Evolutionary conservation across 2,797 vertebrate species (phyloP), one percentile per base, ranked within the genome.

Genomic region (Echeneis naucrates): DNA sequence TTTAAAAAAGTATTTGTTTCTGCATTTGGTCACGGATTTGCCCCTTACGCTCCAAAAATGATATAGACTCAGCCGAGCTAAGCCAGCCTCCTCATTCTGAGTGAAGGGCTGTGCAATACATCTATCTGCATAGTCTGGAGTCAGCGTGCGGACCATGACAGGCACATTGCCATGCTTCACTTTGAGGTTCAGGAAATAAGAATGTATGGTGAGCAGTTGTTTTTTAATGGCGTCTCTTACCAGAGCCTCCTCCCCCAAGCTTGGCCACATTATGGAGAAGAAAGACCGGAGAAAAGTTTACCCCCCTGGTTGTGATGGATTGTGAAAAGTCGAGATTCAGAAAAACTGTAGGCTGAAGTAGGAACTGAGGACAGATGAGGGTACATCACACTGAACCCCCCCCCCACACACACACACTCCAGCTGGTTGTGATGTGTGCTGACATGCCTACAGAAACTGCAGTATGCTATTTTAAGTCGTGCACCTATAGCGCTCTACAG

Each of bases 391-490:
- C 17, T 12, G 19, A 66, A 50, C n/a, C n/a, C n/a, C n/a, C n/a
- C n/a, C n/a, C n/a, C n/a, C n/a, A n/a, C n/a, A n/a, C n/a, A n/a
- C n/a, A n/a, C n/a, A n/a, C n/a, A n/a, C 66, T 62, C 27, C 37
- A 53, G n/a, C 44, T 38, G 45, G 21, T 35, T 59, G 24, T 63
- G 62, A 82, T 73, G 9, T n/a, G 63, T n/a, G 23, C 38, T 69
- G 59, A 47, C 37, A 14, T 10, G 26, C n/a, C 44, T 57, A 50
- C 50, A 23, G 10, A 55, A 27, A 17, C 74, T 32, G 62, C 71
- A 42, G 59, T 4, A 1, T 71, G 56, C 70, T 85, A 78, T 89
- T 87, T 83, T 56, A 68, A 72, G 65, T 55, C 17, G 0, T 58
- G 56, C 61, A 56, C 72, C 78, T 77, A 77, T 57, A 65, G 67